Evolutionary conservation across 2,113 vertebrate genomes (phyloP), one percentile per base, ranked within the genome.

Genomic region (Agapornis roseicollis): DNA sequence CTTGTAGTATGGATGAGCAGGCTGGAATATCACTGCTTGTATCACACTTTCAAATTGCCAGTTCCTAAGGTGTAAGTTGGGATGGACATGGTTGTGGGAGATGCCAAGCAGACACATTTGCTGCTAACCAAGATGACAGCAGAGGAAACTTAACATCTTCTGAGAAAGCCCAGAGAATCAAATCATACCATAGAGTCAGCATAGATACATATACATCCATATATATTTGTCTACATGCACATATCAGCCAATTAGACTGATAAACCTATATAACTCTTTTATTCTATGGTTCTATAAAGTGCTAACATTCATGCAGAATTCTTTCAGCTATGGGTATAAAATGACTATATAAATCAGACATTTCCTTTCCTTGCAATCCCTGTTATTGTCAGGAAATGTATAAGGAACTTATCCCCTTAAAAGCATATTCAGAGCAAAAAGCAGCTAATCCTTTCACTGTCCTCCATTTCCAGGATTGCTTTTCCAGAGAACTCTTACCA

Each of bases 161-260:
- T 37, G 19, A 4, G 31, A 73, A 18, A 69, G 2, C 33, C n/a
- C 14, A 8, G 20, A 77, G 37, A 70, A 87, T 29, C 31, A 66
- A 47, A 33, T 16, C 9, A 27, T 24, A 20, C 10, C 74, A 2
- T 2, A 65, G 23, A 63, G 23, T 58, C 1, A 1, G 27, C 23
- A 7, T 50, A 60, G 46, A 50, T 84, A 53, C 4, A 33, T 13
- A 68, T 5, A 1, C 5, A 42, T 12, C 53, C 3, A 9, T 28
- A 28, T 5, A 14, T 1, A 6, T 2, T 12, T 2, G 6, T 35
- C 16, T 85, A 17, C 0, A 0, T 8, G 22, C 6, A 49, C 16
- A 5, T 33, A 60, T 50, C 42, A 83, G 41, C 25, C 28, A 60
- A 17, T 65, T 61, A 85, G 19, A 16, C 41, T 37, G 23, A 85